A percentile compares a stretch with the other conserved stretches of the same genome.
These are phyloP conservation scores for Gymnoscelis rufifasciata DNA, from an alignment of 2,888 invertebrate species.

Conservation along the genomic window DNA sequence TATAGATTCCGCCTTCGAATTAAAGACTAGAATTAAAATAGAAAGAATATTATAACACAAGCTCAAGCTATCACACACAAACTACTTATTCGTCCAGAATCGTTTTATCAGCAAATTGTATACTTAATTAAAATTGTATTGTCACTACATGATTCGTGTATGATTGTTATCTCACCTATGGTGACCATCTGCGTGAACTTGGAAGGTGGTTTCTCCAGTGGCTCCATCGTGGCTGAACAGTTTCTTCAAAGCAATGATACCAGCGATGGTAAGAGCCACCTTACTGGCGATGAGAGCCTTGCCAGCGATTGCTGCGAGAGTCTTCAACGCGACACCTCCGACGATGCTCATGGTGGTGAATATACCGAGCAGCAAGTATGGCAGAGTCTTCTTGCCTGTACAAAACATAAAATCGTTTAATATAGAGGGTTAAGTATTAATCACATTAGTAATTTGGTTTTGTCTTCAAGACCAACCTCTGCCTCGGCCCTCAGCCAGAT, in stretches of 20 bases:
- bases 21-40: slow-evolving; percentile 77
- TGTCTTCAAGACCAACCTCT: slow-evolving; percentile 52
- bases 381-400: slow-evolving; percentile 76
- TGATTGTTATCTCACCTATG: slow-evolving; percentile 70
- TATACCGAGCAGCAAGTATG: slow-evolving; percentile 80
- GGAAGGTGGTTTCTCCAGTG: slow-evolving; percentile 82
- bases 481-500: slow-evolving; percentile 78
- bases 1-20: slow-evolving; percentile 81
- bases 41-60: slow-evolving; percentile 34
- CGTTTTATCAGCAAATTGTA: too few species aligned
- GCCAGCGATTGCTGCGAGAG: slow-evolving; percentile 83
- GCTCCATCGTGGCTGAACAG: slow-evolving; percentile 83
- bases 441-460: neutral
- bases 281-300: slow-evolving; percentile 86
- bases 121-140: too few species aligned
- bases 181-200: slow-evolving; percentile 84
- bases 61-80: slow-evolving; percentile 1
- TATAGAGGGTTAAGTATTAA: neutral
- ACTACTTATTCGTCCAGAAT: too few species aligned
- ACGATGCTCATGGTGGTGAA: slow-evolving; percentile 83
- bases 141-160: too few species aligned
- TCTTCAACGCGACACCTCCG: slow-evolving; percentile 84
- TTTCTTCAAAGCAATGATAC: slow-evolving; percentile 85
- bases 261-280: slow-evolving; percentile 84
- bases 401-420: neutral